A percentile compares a stretch with the other conserved stretches of the same genome.
phyloP scores from a whole-genome alignment of 2,797 vertebrate species.

The Botia kubotai region DNA sequence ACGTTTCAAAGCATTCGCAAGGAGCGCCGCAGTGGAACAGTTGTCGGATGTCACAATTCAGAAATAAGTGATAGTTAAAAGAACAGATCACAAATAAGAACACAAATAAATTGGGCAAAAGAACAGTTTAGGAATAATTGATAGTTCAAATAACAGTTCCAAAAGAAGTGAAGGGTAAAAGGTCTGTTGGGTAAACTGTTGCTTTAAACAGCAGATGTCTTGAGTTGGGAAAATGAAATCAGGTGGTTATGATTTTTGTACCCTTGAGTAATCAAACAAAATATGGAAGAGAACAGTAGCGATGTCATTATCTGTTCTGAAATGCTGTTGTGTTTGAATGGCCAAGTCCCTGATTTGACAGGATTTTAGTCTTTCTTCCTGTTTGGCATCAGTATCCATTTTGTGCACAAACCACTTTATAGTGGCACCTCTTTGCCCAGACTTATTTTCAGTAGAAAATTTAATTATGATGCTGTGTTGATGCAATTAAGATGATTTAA shows the following conservation, averaged over 20 bases:
- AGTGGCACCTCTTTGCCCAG: constrained; percentile 3
- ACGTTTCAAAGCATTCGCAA: neutral
- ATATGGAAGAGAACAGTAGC: neutral
- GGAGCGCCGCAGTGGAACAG: neutral
- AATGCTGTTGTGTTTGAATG: constrained; percentile 9
- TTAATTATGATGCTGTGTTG: neutral
- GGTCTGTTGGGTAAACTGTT: neutral
- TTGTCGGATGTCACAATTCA: neutral
- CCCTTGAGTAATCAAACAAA: constrained; percentile 17
- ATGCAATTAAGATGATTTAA: constrained; percentile 25
- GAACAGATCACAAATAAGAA: no score
- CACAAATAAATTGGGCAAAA: no score
- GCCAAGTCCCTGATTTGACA: neutral
- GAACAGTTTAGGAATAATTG: no score
- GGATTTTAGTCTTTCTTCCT: neutral
- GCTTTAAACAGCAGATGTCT: constrained; percentile 26
- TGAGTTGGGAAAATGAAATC: constrained; percentile 27
- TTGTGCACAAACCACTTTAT: neutral
- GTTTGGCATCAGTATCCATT: neutral
- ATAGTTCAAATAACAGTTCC: neutral
- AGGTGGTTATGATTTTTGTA: constrained; percentile 1
- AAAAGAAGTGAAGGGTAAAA: neutral
- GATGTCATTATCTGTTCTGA: constrained; percentile 8
- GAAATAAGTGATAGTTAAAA: no score
- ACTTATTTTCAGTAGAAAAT: constrained; percentile 26